These are phyloP conservation scores for Microtus ochrogaster DNA, from an alignment of 2,113 vertebrate genomes.

Conservation along the genomic window DNA sequence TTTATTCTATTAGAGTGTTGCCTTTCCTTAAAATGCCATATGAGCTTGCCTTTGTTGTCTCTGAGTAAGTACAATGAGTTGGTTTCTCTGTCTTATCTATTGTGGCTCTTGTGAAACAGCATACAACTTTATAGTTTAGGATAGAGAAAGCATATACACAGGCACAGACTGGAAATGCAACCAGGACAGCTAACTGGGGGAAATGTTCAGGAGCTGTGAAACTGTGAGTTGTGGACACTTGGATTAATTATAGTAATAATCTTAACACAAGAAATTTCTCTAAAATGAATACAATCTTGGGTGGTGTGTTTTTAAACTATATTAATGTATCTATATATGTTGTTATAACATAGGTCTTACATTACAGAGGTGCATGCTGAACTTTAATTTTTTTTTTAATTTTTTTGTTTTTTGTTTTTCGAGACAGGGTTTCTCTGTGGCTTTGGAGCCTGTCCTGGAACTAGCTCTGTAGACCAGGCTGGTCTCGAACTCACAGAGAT, in stretches of 20 bases:
- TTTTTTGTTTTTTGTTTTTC: too few relatives aligned
- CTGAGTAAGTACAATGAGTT: neutral
- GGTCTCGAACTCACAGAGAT: too few relatives aligned
- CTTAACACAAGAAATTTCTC: neutral
- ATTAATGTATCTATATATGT: neutral
- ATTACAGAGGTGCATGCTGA: neutral
- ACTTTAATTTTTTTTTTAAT: too few relatives aligned
- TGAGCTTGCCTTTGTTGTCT: neutral
- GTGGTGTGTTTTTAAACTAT: neutral
- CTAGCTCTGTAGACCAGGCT: too few relatives aligned
- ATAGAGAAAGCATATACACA: neutral
- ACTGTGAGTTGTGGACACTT: neutral
- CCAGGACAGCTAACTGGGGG: neutral
- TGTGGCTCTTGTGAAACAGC: neutral
- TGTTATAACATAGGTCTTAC: neutral
- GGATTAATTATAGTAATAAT: conserved; percentile 20
- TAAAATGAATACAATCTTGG: neutral
- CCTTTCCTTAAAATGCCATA: neutral
- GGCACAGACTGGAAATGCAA: neutral
- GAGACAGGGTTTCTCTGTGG: too few relatives aligned
- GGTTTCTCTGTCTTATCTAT: neutral
- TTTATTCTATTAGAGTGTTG: conserved; percentile 30
- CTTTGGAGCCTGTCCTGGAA: too few relatives aligned
- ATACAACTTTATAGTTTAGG: neutral
- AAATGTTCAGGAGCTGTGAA: conserved; percentile 8